Evolutionary conservation across 2,113 vertebrate genomes (phyloP), one percentile per base, ranked within the genome.

Genomic region (Bambusicola thoracicus): DNA sequence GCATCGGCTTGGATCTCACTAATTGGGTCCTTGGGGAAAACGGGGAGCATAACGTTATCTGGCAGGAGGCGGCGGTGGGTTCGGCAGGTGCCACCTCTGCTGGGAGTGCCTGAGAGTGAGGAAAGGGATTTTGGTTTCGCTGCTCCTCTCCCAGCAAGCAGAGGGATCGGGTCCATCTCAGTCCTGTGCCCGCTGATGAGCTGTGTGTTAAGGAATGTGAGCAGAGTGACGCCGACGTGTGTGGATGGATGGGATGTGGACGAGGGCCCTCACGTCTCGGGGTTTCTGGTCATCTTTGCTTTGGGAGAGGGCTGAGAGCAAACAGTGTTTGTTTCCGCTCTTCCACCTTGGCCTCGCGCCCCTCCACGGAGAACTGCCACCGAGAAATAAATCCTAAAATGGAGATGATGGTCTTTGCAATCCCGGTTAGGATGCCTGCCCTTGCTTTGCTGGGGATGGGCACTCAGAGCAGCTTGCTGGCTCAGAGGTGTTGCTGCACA

Each of bases 1-100:
- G 51, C 27, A 16, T 53, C 74, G 67, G 43, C 41, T 58, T 25
- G 65, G 76, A 16, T 44, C 41, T 51, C 1, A 40, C 49, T 91
- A 17, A 58, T 48, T 8, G 41, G 41, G 36, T 66, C 68, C 68
- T 20, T 8, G 46, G 63, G 51, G 83, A 58, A 40, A 36, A 41
- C 0, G 1, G 38, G 24, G 36, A 27, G 32, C 29, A 1, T 32
- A 2, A 29, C 2, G 1, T 49, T 36, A 13, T 34, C 27, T 53
- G 38, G 38, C 77, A 65, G 66, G 62, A 36, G 66, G 59, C n/a
- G 25, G 66, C 0, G 9, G 17, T 7, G 0, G 3, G 12, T 44
- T 36, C 70, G 7, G 20, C 2, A 1, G 16, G 63, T 56, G 32
- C 21, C 53, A 25, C 38, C 29, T 41, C 61, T 15, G 40, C 4